These are phyloP conservation scores for Chloroceryle amazona DNA, from an alignment of 2,797 vertebrate species.

Conservation along the genomic window DNA sequence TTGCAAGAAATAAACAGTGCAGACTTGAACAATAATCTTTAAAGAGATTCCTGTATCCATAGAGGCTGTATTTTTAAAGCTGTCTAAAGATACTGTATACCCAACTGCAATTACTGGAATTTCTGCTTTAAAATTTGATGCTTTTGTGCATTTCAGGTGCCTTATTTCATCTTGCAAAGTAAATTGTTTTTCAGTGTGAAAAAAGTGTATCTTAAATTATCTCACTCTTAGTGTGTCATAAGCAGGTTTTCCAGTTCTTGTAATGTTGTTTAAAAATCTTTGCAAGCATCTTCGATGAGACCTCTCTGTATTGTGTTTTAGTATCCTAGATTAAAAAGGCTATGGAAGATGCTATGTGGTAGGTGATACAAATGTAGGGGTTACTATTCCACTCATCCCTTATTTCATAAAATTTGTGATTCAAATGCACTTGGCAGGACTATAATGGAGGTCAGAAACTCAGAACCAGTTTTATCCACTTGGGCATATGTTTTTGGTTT, in stretches of 20 bases:
- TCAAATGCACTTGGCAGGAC: not conserved
- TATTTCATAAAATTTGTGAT: not conserved
- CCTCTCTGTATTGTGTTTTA: not conserved
- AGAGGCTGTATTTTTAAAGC: not conserved
- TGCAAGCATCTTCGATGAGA: not conserved
- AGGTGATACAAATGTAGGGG: not conserved
- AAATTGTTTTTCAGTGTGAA: not conserved
- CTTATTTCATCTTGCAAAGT: not conserved
- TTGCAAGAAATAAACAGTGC: not conserved
- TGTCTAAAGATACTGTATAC: not conserved
- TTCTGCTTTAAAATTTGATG: not conserved
- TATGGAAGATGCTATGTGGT: not conserved
- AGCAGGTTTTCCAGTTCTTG: not conserved
- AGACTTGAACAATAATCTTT: not conserved
- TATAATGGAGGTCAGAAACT: not conserved
- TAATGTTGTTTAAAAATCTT: not conserved
- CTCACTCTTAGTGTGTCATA: not conserved
- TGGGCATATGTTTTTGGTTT: not conserved
- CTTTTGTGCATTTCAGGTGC: not conserved
- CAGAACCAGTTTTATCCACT: not conserved
- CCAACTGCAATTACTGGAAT: not conserved
- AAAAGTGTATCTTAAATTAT: not conserved
- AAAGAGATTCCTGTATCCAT: not conserved
- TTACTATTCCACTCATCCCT: not conserved
- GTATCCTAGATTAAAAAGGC: not conserved